phyloP scores from a whole-genome alignment of 2,888 invertebrate genomes.

The Pocota personata region DNA sequence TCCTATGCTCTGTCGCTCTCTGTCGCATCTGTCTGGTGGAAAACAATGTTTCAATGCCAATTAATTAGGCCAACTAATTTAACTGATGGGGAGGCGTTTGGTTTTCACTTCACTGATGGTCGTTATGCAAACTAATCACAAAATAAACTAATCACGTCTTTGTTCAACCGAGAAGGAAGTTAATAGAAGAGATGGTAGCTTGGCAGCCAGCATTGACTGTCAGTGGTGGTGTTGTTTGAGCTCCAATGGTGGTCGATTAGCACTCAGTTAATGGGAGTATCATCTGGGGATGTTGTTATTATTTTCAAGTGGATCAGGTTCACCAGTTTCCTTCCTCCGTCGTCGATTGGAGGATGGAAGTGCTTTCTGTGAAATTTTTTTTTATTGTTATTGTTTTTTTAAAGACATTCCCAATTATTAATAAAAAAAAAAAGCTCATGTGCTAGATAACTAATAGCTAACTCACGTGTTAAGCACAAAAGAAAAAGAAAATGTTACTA shows the following conservation, averaged over 20 bases:
- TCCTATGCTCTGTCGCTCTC: neutral
- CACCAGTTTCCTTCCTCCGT: neutral
- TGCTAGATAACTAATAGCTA: no score
- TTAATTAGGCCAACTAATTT: slow-evolving; percentile 56
- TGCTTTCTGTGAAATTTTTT: neutral
- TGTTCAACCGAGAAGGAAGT: neutral
- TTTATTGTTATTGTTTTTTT: neutral
- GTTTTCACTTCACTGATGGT: slow-evolving; percentile 34
- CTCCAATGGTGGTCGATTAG: neutral
- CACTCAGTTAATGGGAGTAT: neutral
- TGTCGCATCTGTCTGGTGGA: slow-evolving; percentile 11
- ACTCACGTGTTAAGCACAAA: no score
- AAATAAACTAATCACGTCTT: slow-evolving; percentile 51
- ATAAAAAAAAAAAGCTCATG: no score
- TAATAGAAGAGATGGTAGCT: neutral
- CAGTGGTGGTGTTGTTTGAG: neutral
- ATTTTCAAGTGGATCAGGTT: neutral
- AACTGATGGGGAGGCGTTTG: slow-evolving; percentile 38
- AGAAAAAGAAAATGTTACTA: no score
- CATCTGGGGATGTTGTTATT: neutral
- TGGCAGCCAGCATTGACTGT: slow-evolving; percentile 1
- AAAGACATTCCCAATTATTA: no score
- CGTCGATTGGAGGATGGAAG: neutral
- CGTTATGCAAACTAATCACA: slow-evolving; percentile 55
- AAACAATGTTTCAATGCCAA: slow-evolving; percentile 46